A percentile compares a stretch with the other conserved stretches of the same genome.
Conservation (phyloP, 1,140 invertebrate species). For the Lycorma delicatula region DNA sequence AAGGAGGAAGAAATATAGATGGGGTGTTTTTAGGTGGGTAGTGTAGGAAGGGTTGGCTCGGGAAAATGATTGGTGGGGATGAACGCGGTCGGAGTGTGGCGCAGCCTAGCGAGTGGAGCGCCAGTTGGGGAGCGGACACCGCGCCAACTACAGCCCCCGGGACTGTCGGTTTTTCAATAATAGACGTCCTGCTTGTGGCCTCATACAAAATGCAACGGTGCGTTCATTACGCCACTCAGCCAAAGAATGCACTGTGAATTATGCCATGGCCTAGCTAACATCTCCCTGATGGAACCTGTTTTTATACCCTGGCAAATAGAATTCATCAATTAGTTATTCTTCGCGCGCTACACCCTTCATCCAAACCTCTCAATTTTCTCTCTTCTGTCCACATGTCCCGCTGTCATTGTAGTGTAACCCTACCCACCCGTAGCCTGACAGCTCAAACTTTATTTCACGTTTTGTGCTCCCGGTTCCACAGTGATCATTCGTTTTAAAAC, state of each 20-base stretch:
- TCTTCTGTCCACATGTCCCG: background rate
- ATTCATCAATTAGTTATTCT: conserved; percentile 6
- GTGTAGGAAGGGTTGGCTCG: background rate
- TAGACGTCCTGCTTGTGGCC: background rate
- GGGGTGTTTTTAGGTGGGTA: too few relatives aligned
- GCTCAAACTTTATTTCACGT: too few relatives aligned
- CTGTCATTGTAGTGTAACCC: background rate
- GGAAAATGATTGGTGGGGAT: background rate
- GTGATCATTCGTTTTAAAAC: too few relatives aligned
- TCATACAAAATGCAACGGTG: conserved; percentile 1
- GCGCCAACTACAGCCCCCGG: background rate
- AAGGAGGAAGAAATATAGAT: background rate
- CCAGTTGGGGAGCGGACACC: background rate
- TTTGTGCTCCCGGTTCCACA: too few relatives aligned
- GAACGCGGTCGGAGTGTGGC: background rate
- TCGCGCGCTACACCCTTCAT: background rate
- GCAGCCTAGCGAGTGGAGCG: background rate
- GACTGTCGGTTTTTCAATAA: conserved; percentile 4
- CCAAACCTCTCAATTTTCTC: conserved; percentile 2
- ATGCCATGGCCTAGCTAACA: background rate
- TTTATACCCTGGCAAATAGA: conserved; percentile 2
- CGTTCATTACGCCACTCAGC: too few relatives aligned
- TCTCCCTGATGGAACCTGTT: background rate
- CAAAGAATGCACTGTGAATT: background rate
- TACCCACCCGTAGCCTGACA: too few relatives aligned